These are phyloP conservation scores for Parazoanthus atlanticus DNA, from an alignment of 92 coral and sea anemone species.

Conservation along the genomic window DNA sequence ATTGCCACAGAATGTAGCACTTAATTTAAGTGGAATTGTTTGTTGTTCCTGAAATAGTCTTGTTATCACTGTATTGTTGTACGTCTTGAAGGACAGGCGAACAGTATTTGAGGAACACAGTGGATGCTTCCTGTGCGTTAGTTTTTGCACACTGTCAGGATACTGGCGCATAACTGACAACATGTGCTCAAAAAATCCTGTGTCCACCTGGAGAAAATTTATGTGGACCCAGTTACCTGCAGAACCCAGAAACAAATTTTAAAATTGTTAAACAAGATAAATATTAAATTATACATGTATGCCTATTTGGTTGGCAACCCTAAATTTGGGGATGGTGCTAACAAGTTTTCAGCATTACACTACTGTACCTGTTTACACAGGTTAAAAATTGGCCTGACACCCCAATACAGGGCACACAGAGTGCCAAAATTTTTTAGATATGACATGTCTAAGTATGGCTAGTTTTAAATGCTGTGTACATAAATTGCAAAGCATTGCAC, in stretches of 20 bases:
- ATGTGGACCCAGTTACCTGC: slow-evolving; percentile 27
- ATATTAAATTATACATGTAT: too few relatives aligned
- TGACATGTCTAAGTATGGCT: neutral
- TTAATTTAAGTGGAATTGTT: neutral
- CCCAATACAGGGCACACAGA: neutral
- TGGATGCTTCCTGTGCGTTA: neutral
- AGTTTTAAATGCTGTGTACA: neutral
- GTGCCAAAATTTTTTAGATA: neutral
- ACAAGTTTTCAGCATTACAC: neutral
- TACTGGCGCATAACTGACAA: neutral
- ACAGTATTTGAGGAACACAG: slow-evolving; percentile 2
- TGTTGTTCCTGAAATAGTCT: neutral
- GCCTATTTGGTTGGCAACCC: neutral
- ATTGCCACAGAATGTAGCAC: slow-evolving; percentile 7
- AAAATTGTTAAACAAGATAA: neutral
- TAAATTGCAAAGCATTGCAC: neutral
- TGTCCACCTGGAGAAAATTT: slow-evolving; percentile 4
- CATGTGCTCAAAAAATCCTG: neutral
- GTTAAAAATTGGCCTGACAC: neutral
- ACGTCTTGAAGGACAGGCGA: slow-evolving; percentile 9
- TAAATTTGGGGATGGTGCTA: neutral
- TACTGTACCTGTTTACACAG: neutral
- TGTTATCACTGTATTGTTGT: neutral
- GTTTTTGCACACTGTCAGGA: neutral
- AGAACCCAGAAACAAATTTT: neutral